A percentile compares a stretch with the other conserved stretches of the same genome.
Evolutionary conservation across 1,140 invertebrate species (phyloP).

Genomic region (Gerris buenoi): DNA sequence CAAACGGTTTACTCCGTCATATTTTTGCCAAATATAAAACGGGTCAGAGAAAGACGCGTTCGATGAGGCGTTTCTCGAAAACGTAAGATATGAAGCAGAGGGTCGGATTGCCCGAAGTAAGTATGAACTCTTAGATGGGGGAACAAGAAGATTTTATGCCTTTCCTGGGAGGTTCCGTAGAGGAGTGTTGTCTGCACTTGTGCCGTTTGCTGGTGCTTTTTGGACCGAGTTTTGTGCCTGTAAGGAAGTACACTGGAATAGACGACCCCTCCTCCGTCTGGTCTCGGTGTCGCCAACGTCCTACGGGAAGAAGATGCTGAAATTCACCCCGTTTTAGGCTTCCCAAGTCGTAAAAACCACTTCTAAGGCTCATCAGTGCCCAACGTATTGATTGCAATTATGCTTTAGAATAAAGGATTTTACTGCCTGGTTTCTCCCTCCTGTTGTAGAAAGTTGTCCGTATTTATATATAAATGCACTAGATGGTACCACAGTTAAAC

Average conservation of each 20-base stretch:
- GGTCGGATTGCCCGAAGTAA: no score
- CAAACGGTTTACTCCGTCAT: background rate
- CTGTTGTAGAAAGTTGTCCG: no score
- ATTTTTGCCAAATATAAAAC: background rate
- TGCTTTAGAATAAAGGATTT: background rate
- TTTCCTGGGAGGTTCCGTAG: background rate
- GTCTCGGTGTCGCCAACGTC: background rate
- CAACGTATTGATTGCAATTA: background rate
- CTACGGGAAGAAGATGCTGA: background rate
- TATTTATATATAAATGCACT: no score
- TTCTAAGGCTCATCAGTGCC: background rate
- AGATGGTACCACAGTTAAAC: background rate
- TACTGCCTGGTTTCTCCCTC: background rate
- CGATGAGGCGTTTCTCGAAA: background rate
- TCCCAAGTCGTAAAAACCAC: background rate
- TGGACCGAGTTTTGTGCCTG: background rate
- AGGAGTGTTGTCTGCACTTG: background rate
- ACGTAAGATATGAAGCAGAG: no score
- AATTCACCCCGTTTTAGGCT: background rate
- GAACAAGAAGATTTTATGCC: background rate
- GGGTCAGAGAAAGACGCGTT: background rate
- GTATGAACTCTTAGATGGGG: background rate
- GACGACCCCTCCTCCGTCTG: background rate
- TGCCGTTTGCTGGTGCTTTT: background rate
- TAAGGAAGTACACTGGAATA: background rate